phyloP scores from a whole-genome alignment of 2,113 vertebrate genomes.

The Artemisiospiza belli region DNA sequence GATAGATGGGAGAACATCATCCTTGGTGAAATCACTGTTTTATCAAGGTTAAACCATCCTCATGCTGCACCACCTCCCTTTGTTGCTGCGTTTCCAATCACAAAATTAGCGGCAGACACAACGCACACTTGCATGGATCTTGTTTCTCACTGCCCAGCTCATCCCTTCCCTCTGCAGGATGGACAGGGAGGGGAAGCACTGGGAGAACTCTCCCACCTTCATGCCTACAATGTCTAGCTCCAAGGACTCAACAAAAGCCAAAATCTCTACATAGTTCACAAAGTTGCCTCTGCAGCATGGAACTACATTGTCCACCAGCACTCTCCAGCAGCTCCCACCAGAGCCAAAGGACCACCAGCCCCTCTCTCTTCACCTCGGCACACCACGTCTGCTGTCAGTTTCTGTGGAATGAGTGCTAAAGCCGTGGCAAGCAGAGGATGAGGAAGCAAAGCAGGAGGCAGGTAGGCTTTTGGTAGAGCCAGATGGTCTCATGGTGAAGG shows the following conservation, averaged over 20 bases:
- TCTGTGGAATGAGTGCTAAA: not conserved
- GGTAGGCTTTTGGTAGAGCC: not conserved
- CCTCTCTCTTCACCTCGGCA: not conserved
- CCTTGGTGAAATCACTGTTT: slow-evolving; percentile 88
- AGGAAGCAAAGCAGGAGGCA: not conserved
- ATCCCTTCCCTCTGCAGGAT: not conserved
- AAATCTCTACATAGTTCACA: not conserved
- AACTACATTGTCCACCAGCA: accelerated
- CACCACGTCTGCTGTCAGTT: accelerated
- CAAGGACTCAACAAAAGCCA: accelerated
- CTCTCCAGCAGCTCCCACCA: not conserved
- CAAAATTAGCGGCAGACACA: slow-evolving; percentile 52
- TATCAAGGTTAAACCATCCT: slow-evolving; percentile 92
- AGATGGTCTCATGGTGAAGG: not conserved
- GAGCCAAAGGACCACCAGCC: not conserved
- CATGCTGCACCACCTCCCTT: slow-evolving; percentile 79
- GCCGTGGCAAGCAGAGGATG: not conserved
- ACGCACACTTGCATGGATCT: not conserved
- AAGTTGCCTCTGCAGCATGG: not conserved
- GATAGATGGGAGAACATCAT: slow-evolving; percentile 89
- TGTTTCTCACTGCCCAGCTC: not conserved
- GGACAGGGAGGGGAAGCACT: not conserved
- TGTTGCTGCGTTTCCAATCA: slow-evolving; percentile 73
- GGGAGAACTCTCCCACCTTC: not conserved
- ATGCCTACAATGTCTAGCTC: not conserved